Conservation (phyloP, 2,888 invertebrate genomes). For the Rhagonycha fulva region DNA sequence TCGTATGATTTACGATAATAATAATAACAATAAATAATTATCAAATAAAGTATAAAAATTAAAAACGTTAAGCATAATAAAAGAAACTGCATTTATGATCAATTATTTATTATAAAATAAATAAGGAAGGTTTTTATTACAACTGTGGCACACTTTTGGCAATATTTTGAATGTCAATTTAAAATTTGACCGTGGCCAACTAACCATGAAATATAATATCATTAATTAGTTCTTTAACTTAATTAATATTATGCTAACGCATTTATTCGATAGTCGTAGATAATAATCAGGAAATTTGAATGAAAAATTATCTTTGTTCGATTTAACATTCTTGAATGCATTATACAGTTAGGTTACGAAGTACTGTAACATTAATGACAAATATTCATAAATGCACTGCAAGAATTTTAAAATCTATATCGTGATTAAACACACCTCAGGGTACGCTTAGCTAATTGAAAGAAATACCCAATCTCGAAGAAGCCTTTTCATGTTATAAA, state of each 20-base stretch:
- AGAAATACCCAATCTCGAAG: neutral
- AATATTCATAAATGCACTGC: neutral
- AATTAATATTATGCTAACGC: neutral
- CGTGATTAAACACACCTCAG: neutral
- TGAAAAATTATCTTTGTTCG: neutral
- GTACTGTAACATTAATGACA: neutral
- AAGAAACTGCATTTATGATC: neutral
- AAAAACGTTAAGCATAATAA: neutral
- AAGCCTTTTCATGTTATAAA: neutral
- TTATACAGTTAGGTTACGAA: neutral
- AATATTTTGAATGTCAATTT: conserved; percentile 9
- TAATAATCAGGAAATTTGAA: neutral
- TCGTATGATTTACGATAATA: neutral
- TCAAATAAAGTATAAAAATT: neutral
- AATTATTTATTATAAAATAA: neutral
- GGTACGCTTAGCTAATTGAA: neutral
- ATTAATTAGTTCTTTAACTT: conserved; percentile 5
- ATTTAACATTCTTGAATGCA: neutral
- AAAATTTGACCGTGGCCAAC: conserved; percentile 19
- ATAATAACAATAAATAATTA: neutral
- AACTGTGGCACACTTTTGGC: conserved; percentile 17
- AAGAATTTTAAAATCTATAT: neutral
- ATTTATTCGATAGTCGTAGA: neutral
- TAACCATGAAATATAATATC: conserved; percentile 16
- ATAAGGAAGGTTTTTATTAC: neutral